Base-by-base conservation (phyloP, 2,797 vertebrate genomes). In the Pangasius krempfi region DNA sequence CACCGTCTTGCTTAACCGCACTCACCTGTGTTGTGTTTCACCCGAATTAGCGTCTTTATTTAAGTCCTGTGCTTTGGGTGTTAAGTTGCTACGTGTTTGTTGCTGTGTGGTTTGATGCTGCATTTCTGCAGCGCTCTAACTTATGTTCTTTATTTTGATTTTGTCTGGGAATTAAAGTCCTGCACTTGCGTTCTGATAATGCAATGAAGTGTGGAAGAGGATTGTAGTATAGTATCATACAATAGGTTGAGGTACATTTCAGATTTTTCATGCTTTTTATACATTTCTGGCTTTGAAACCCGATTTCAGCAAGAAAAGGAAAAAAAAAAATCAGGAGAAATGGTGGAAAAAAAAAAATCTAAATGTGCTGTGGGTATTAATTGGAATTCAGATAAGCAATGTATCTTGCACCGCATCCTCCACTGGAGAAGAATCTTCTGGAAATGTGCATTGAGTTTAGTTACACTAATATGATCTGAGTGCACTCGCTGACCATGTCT, bases 391-490 rank as follows among this genome's bases (percentile, higher is more conserved):
- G 6, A 6, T 6, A 73, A 25, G 20, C 13, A 20, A 14, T 78
- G 78, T 62, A 12, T 79, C n/a, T 33, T 27, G 5, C 1, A 5
- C 40, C 20, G 22, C 40, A 64, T n/a, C 52, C 33, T 60, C 50
- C 50, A 62, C n/a, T 3, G 22, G 33, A 6, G 58, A 47, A 50
- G 73, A 86, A 33, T 30, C 40, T n/a, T 56, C 62, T 5, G 20
- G 47, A 68, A 68, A 37, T 25, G 30, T 30, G n/a, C n/a, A 37
- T n/a, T 25, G 73, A 75, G 44, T 47, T 25, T n/a, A 33, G 85
- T 86, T 16, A 68, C 86, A 18, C 58, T 87, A 33, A 87, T 66
- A 3, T 54, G 64, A 40, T 33, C 18, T 66, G 86, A 86, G 73
- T 79, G 72, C 54, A 56, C 72, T 75, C 56, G n/a, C 54, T 40